These are phyloP conservation scores for Sciurus niger DNA, from an alignment of 2,113 vertebrate species.

Conservation along the genomic window DNA sequence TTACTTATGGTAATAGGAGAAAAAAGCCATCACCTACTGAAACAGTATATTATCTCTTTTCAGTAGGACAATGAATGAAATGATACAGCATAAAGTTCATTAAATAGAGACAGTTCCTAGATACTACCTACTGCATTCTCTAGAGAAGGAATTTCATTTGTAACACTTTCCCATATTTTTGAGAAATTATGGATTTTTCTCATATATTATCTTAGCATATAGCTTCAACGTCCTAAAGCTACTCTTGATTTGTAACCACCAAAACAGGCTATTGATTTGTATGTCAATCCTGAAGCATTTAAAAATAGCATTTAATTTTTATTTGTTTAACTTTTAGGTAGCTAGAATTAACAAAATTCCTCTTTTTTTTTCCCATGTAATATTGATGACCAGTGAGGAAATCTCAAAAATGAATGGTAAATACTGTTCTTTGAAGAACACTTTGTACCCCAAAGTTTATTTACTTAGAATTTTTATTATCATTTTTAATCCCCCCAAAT, in stretches of 20 bases:
- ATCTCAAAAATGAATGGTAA: not conserved
- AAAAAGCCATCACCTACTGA: not conserved
- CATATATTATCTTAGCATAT: not conserved
- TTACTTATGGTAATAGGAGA: not conserved
- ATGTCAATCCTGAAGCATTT: conserved; percentile 34
- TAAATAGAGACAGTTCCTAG: not conserved
- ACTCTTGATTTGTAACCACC: not conserved
- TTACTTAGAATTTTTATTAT: not conserved
- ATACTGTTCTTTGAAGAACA: conserved; percentile 33
- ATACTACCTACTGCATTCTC: not conserved
- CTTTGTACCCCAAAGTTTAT: not conserved
- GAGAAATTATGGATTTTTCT: not conserved
- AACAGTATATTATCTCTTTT: not conserved
- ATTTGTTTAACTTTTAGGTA: conserved; percentile 41
- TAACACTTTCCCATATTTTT: not conserved
- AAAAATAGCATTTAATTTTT: not conserved
- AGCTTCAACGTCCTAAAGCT: not conserved
- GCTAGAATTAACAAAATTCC: not conserved
- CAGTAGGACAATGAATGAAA: not conserved
- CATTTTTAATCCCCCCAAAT: not conserved
- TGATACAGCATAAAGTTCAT: not conserved
- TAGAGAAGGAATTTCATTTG: not conserved
- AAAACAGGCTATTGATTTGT: conserved; percentile 31
- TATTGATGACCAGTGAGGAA: not conserved
- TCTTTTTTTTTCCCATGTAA: conserved; percentile 31